Evolutionary conservation across 2,888 invertebrate genomes (phyloP).

Genomic region (Cephus spinipes): DNA sequence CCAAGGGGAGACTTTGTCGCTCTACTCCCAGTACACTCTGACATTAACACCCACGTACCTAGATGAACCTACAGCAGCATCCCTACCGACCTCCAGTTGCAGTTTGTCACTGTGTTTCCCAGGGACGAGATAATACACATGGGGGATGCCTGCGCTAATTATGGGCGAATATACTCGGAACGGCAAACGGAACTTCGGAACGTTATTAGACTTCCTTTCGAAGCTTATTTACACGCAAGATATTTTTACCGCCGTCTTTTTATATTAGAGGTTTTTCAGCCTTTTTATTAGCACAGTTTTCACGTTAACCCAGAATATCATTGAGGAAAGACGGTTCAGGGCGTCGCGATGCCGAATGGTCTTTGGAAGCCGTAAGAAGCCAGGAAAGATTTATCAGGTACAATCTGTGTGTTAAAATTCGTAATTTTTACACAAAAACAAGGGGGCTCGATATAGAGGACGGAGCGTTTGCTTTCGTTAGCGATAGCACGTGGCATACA

Average conservation of each 20-base stretch:
- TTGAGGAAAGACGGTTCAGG: neutral
- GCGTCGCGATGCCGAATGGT: no score
- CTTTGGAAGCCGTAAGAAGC: no score
- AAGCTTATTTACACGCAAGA: neutral
- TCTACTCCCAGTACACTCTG: neutral
- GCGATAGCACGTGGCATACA: neutral
- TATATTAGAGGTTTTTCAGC: no score
- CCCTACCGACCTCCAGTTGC: neutral
- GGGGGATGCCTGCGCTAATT: neutral
- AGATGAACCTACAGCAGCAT: neutral
- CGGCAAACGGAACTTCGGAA: neutral
- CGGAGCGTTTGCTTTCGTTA: neutral
- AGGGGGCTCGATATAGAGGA: neutral
- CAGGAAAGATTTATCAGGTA: neutral
- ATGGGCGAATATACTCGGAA: neutral
- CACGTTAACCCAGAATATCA: neutral
- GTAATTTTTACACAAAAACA: no score
- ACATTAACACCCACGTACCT: neutral
- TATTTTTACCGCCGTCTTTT: neutral
- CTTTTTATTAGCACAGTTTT: neutral
- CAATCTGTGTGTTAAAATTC: no score
- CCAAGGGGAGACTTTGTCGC: neutral
- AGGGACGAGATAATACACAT: neutral
- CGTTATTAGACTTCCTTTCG: neutral
- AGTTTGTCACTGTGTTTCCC: neutral